phyloP scores from a whole-genome alignment of 2,888 invertebrate species.

The Tinea trinotella region DNA sequence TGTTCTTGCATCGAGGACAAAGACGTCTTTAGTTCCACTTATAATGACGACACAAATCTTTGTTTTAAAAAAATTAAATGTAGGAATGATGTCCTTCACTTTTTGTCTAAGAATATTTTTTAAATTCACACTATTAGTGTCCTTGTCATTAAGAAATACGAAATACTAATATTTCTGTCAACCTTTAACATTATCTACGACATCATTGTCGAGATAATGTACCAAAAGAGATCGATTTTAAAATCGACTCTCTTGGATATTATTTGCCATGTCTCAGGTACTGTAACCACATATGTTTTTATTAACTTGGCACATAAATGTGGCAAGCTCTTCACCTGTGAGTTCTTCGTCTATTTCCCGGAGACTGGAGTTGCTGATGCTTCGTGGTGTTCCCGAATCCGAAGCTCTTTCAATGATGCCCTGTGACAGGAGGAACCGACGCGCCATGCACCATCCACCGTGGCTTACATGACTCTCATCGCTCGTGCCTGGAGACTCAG shows the following conservation, averaged over 20 bases:
- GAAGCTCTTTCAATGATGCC: slow-evolving; percentile 36
- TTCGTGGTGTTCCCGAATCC: slow-evolving; percentile 64
- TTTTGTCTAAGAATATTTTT: too few relatives aligned
- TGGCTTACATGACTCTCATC: slow-evolving; percentile 27
- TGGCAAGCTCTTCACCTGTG: slow-evolving; percentile 77
- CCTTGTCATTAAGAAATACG: too few relatives aligned
- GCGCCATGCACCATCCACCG: slow-evolving; percentile 47
- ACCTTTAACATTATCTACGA: neutral
- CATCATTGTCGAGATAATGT: neutral
- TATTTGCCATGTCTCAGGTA: slow-evolving; percentile 40
- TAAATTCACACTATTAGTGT: too few relatives aligned
- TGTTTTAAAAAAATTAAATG: too few relatives aligned
- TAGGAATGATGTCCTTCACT: too few relatives aligned
- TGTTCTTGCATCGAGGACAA: too few relatives aligned
- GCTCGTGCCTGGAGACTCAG: slow-evolving; percentile 42
- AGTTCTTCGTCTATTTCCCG: slow-evolving; percentile 80
- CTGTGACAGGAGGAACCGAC: slow-evolving; percentile 32
- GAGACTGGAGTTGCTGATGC: slow-evolving; percentile 83
- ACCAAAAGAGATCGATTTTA: neutral
- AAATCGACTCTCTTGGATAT: slow-evolving; percentile 7
- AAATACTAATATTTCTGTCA: neutral
- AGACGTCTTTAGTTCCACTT: too few relatives aligned
- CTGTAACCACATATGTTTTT: slow-evolving; percentile 47
- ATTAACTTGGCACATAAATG: slow-evolving; percentile 79
- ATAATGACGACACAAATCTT: too few relatives aligned